Evolutionary conservation across 2,888 invertebrate genomes (phyloP), one percentile per base, ranked within the genome.

Genomic region (Brachyptera putata): DNA sequence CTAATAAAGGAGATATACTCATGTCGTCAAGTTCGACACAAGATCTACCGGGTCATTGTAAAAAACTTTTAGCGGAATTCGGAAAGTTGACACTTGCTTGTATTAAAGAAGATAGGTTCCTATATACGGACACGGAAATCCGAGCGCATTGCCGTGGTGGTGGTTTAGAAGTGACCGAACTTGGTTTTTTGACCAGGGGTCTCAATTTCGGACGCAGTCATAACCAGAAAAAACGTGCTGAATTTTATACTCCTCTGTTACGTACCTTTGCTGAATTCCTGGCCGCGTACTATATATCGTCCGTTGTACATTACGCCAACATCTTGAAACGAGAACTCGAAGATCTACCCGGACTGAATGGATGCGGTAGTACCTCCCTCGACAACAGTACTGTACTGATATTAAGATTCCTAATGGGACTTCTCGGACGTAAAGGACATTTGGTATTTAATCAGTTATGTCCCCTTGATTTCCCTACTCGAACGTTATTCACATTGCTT

Each of bases 221-320:
- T 37, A 50, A 70, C 1, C 71, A 76, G 16, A 72, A 75, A 63
- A 73, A 76, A 56, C 75, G 76, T 61, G 70, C 72, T 1, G 77
- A 78, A 61, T 69, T 75, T 21, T 79, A 75, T 68, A 75, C 77
- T 11, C 77, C 79, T 1, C 73, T 80, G 36, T 79, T 80, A 67
- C 72, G 76, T 50, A 75, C 78, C 1, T 75, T 80, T 63, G 75
- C 77, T 14, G 79, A 79, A 65, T 80, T 78, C 66, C 69, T 80
- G n/a, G 77, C 80, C 1, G 80, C 80, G 1, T 79, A 79, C 66
- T 80, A 80, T 67, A 72, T 80, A n/a, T 76, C 79, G 1, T 79
- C 80, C 1, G 72, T 80, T 3, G 77, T 78, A 3, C 77, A 76
- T 65, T 75, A 79, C 63, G 75, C 79, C 0, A 77, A 78, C 50